These are phyloP conservation scores for Rhinopithecus roxellana DNA, from an alignment of 2,113 vertebrate species.

Conservation along the genomic window DNA sequence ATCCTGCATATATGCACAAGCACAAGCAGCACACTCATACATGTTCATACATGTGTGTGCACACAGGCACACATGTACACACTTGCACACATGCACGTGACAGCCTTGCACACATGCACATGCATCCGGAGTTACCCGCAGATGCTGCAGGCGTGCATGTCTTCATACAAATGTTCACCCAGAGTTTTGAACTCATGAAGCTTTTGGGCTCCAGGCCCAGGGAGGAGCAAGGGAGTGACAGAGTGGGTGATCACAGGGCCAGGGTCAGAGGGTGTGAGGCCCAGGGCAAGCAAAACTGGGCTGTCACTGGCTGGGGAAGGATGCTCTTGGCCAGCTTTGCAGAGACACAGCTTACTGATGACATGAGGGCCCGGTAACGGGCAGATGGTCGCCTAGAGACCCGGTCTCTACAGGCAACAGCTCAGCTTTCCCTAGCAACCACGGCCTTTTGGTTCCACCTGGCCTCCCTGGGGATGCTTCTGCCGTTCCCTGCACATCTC, in stretches of 20 bases:
- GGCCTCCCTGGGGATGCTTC: conserved; percentile 48
- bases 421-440: conserved; percentile 84
- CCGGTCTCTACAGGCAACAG: conserved; percentile 68
- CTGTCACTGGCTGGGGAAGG: background rate
- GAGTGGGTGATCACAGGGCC: background rate
- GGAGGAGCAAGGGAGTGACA: background rate
- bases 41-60: background rate
- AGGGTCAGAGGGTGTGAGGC: background rate
- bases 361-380: conserved; percentile 56
- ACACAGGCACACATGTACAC: background rate
- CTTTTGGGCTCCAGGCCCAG: background rate
- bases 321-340: background rate
- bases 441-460: conserved; percentile 68
- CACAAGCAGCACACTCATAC: background rate
- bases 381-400: conserved; percentile 79
- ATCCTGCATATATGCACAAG: background rate
- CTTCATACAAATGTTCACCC: background rate
- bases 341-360: conserved; percentile 60
- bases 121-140: background rate
- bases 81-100: background rate
- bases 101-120: accelerated
- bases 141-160: accelerated
- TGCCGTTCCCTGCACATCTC: background rate
- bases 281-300: background rate
- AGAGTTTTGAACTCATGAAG: background rate